phyloP scores from a whole-genome alignment of 2,888 invertebrate genomes.

The Eutolmus rufibarbis region DNA sequence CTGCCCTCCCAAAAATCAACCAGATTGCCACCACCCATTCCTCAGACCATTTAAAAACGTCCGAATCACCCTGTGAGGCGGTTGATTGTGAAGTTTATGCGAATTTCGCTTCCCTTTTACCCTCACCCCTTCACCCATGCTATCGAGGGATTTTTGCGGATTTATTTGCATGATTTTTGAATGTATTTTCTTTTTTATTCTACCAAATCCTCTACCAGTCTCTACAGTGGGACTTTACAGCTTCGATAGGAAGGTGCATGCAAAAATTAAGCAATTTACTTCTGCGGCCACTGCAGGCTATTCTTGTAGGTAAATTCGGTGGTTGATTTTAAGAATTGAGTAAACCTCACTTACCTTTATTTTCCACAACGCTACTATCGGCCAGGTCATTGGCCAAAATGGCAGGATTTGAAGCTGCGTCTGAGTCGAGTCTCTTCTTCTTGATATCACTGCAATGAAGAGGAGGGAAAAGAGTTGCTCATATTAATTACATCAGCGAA shows the following conservation, averaged over 20 bases:
- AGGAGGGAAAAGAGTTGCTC: conserved; percentile 27
- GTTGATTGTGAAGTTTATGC: neutral
- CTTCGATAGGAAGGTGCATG: neutral
- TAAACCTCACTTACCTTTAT: conserved; percentile 65
- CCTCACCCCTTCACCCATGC: neutral
- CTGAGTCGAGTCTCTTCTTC: conserved; percentile 58
- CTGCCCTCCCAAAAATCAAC: conserved; percentile 10
- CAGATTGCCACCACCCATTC: neutral
- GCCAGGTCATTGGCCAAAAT: conserved; percentile 52
- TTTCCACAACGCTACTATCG: conserved; percentile 60
- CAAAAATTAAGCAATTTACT: neutral
- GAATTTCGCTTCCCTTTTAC: neutral
- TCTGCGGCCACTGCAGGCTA: neutral
- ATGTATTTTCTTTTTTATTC: neutral
- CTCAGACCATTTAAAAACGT: neutral
- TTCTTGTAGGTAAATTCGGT: neutral
- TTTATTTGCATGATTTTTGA: conserved; percentile 6
- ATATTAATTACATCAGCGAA: conserved; percentile 14
- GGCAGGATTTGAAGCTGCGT: conserved; percentile 52
- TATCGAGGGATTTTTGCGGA: conserved; percentile 3
- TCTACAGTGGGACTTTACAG: neutral
- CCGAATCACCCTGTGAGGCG: neutral
- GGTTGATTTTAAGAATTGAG: neutral
- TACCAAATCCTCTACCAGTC: neutral
- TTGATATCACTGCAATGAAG: conserved; percentile 58